Evolutionary conservation across 2,888 invertebrate species (phyloP).

Genomic region (Eupithecia vulgata): DNA sequence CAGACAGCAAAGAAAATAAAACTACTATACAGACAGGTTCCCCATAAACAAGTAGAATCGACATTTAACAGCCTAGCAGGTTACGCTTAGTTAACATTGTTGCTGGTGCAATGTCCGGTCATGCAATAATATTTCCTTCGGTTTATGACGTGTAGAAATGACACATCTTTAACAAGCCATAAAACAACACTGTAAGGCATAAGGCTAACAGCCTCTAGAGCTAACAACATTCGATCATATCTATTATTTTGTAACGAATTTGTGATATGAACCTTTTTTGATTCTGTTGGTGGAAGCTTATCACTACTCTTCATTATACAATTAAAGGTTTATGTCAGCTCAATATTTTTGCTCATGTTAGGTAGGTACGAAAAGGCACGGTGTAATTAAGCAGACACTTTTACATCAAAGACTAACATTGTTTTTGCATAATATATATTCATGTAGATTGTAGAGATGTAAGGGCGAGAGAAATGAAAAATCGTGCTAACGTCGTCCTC

Average conservation of each 20-base stretch:
- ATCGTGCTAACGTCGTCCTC: neutral
- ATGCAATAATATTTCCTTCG: neutral
- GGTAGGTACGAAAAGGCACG: neutral
- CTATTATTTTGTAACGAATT: neutral
- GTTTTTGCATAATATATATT: neutral
- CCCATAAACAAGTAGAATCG: neutral
- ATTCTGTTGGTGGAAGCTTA: neutral
- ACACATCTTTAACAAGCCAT: constrained; percentile 5
- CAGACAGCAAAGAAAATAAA: too few species aligned
- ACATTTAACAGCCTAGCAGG: neutral
- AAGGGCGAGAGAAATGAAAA: neutral
- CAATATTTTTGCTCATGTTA: neutral
- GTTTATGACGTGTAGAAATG: constrained; percentile 4
- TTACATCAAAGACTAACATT: neutral
- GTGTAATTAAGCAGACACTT: neutral
- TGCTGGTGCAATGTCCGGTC: constrained; percentile 2
- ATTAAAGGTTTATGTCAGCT: neutral
- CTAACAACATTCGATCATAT: neutral
- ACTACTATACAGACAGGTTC: neutral
- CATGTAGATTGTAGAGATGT: neutral
- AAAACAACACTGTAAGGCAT: neutral
- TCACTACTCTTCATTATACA: neutral
- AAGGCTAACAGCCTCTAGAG: neutral
- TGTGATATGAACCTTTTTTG: neutral
- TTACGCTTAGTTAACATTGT: neutral